phyloP scores from a whole-genome alignment of 2,113 vertebrate genomes.

The Catharus bicknelli region DNA sequence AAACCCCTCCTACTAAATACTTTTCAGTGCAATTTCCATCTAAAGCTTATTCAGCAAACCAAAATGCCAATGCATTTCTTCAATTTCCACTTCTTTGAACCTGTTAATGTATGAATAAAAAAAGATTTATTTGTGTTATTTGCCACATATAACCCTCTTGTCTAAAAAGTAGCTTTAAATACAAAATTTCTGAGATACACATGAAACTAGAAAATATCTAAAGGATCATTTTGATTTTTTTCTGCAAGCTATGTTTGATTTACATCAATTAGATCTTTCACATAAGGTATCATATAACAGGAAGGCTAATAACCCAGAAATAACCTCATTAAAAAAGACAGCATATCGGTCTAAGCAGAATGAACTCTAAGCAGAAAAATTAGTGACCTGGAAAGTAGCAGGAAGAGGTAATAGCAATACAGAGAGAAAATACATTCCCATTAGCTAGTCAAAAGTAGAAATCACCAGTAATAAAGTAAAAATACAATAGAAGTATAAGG shows the following conservation, averaged over 20 bases:
- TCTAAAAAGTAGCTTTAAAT: constrained; percentile 65
- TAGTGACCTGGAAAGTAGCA: constrained; percentile 98
- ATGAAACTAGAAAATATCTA: constrained; percentile 61
- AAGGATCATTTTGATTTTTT: constrained; percentile 84
- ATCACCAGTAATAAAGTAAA: constrained; percentile 67
- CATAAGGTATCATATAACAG: constrained; percentile 95
- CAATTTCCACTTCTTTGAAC: constrained; percentile 88
- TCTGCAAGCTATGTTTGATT: constrained; percentile 91
- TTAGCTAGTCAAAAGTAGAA: constrained; percentile 78
- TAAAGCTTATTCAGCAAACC: constrained; percentile 97
- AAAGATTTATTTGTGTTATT: constrained; percentile 84
- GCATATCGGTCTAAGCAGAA: constrained; percentile 95
- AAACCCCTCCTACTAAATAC: constrained; percentile 78
- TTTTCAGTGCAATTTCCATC: constrained; percentile 86
- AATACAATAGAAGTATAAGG: constrained; percentile 60
- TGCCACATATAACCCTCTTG: constrained; percentile 71
- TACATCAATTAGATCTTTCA: constrained; percentile 93
- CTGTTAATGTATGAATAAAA: constrained; percentile 85
- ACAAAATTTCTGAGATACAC: constrained; percentile 62
- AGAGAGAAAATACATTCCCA: constrained; percentile 82
- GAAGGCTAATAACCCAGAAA: constrained; percentile 99
- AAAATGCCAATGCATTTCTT: constrained; percentile 90
- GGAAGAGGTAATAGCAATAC: constrained; percentile 89
- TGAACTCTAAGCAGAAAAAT: constrained; percentile 98
- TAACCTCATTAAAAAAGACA: constrained; percentile 99